phyloP scores from a whole-genome alignment of 2,113 vertebrate species.

The Gymnarchus niloticus region DNA sequence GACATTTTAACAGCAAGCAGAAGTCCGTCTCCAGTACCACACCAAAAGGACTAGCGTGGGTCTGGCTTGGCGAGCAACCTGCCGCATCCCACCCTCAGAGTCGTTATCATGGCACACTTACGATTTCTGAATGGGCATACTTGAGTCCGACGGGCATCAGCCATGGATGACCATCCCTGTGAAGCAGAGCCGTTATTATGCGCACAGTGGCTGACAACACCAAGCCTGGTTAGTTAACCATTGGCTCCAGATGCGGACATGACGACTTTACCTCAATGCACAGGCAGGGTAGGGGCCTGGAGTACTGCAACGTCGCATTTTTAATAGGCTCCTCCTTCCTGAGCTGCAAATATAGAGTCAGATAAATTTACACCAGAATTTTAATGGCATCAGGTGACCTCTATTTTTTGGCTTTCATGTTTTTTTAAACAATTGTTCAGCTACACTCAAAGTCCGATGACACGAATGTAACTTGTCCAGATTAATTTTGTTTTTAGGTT shows the following conservation, averaged over 20 bases:
- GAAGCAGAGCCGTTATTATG: background rate
- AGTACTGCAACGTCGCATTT: conserved; percentile 55
- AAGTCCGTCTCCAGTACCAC: background rate
- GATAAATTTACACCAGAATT: background rate
- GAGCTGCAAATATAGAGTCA: conserved; percentile 57
- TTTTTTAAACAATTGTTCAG: background rate
- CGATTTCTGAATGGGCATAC: conserved; percentile 79
- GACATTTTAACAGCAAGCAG: background rate
- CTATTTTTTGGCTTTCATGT: background rate
- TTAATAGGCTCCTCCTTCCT: conserved; percentile 62
- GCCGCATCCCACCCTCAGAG: background rate
- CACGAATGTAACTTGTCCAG: background rate
- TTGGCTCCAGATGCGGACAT: background rate
- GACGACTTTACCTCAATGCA: conserved; percentile 75
- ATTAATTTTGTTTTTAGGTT: background rate
- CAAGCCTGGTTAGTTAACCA: background rate
- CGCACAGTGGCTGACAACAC: background rate
- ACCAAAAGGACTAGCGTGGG: no score
- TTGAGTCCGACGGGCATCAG: conserved; percentile 71
- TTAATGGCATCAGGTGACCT: background rate
- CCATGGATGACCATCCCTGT: conserved; percentile 74
- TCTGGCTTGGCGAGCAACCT: no score
- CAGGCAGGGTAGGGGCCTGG: conserved; percentile 71
- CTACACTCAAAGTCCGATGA: background rate
- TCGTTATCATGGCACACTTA: conserved; percentile 48